Evolutionary conservation across 1,140 invertebrate species (phyloP).

Genomic region (Brachystomella parvula): DNA sequence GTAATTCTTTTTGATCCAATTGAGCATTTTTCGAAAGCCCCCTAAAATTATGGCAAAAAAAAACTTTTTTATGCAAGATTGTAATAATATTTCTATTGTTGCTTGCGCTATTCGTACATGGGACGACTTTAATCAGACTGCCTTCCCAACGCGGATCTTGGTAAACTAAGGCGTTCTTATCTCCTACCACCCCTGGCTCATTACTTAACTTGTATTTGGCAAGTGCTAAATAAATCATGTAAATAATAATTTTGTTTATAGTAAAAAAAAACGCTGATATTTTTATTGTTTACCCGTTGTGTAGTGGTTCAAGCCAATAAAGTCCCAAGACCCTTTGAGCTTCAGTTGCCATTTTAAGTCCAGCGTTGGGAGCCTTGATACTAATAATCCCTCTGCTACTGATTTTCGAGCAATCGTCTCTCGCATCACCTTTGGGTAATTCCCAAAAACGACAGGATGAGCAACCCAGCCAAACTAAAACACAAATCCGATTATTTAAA

Average conservation of each 20-base stretch:
- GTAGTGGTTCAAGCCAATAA: constrained; percentile 23
- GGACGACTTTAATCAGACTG: constrained; percentile 12
- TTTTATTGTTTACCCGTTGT: not conserved
- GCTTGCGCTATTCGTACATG: too few species aligned
- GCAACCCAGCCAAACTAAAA: constrained; percentile 31
- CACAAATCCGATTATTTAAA: too few species aligned
- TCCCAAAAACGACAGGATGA: constrained; percentile 28
- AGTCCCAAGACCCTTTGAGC: constrained; percentile 45
- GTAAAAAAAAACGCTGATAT: not conserved
- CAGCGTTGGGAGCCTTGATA: constrained; percentile 50
- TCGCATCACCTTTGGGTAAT: constrained; percentile 54
- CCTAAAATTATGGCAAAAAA: too few species aligned
- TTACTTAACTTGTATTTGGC: not conserved
- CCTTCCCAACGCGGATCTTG: constrained; percentile 12
- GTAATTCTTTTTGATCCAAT: constrained; percentile 36
- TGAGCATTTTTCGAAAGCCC: constrained; percentile 34
- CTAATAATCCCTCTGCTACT: constrained; percentile 45
- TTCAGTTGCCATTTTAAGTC: constrained; percentile 40
- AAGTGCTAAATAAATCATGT: not conserved
- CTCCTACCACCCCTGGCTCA: not conserved
- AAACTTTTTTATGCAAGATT: too few species aligned
- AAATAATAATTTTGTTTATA: not conserved
- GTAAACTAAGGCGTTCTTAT: constrained; percentile 11
- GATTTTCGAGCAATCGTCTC: constrained; percentile 50
- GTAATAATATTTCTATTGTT: too few species aligned